phyloP scores from a whole-genome alignment of 2,113 vertebrate species.

The Rhynchomys soricoides region DNA sequence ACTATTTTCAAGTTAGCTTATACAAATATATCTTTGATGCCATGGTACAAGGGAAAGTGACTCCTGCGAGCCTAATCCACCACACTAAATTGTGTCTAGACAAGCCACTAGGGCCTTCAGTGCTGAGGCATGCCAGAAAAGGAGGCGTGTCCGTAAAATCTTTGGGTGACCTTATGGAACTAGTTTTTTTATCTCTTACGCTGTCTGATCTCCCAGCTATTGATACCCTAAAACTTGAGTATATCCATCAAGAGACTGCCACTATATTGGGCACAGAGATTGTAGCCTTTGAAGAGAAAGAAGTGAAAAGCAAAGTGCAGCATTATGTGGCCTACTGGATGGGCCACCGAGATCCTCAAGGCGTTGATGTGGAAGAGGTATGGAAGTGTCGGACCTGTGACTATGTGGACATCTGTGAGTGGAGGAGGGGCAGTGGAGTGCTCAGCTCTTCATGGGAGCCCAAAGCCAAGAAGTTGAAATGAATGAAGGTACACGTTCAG shows the following conservation, averaged over 20 bases:
- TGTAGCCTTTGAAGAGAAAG: conserved; percentile 80
- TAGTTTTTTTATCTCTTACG: conserved; percentile 81
- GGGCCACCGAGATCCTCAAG: conserved; percentile 84
- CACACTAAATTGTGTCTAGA: conserved; percentile 80
- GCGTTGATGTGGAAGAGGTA: conserved; percentile 88
- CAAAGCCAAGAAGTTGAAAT: conserved; percentile 46
- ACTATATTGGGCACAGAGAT: conserved; percentile 77
- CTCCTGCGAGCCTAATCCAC: conserved; percentile 74
- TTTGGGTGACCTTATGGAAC: conserved; percentile 84
- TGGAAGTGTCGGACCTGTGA: conserved; percentile 87
- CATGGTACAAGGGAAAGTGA: conserved; percentile 85
- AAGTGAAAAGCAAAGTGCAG: conserved; percentile 74
- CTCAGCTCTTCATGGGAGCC: neutral
- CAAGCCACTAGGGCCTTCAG: conserved; percentile 77
- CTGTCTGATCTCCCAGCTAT: conserved; percentile 83
- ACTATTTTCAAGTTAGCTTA: conserved; percentile 85
- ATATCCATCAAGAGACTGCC: conserved; percentile 84
- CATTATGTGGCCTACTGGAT: conserved; percentile 85
- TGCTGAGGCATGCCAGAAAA: conserved; percentile 77
- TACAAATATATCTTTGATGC: conserved; percentile 89
- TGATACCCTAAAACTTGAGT: conserved; percentile 85
- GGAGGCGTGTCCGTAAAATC: conserved; percentile 78
- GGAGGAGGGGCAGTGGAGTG: conserved; percentile 70
- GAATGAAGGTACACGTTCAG: conserved; percentile 32
- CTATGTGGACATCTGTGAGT: conserved; percentile 83